Evolutionary conservation across 2,888 invertebrate species (phyloP).

Genomic region (Sarcophaga subvicina): DNA sequence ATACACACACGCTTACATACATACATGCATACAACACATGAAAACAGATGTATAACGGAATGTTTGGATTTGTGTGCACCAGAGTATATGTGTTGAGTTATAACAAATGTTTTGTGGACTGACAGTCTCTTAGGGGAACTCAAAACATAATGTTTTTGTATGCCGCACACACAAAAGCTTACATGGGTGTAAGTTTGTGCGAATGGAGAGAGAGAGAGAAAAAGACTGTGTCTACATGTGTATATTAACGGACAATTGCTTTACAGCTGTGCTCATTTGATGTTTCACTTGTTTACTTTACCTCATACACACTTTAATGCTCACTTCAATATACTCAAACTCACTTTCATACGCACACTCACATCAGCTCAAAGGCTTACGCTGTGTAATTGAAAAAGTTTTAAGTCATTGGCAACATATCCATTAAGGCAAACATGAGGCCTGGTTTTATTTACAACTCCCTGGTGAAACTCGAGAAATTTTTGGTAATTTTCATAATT

Average conservation of each 20-base stretch:
- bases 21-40: not conserved
- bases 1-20: not conserved
- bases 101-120: slow-evolving; percentile 24
- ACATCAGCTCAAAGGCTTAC: not conserved
- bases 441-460: not conserved
- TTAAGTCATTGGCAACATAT: not conserved
- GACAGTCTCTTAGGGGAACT: slow-evolving; percentile 42
- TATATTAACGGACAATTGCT: slow-evolving; percentile 57
- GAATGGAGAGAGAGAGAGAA: not conserved
- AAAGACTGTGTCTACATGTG: slow-evolving; percentile 22
- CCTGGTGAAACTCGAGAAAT: not conserved
- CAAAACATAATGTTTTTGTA: slow-evolving; percentile 18
- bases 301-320: slow-evolving; percentile 9
- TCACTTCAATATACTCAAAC: not conserved
- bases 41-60: not conserved
- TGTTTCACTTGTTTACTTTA: slow-evolving; percentile 39
- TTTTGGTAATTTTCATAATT: not conserved
- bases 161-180: not conserved
- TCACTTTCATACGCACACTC: not conserved
- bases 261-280: slow-evolving; percentile 45
- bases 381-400: slow-evolving; percentile 12
- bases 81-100: not conserved
- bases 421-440: not conserved
- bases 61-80: not conserved
- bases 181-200: not conserved